Evolutionary conservation across 2,888 invertebrate species (phyloP).

Genomic region (Tetranychus piercei): DNA sequence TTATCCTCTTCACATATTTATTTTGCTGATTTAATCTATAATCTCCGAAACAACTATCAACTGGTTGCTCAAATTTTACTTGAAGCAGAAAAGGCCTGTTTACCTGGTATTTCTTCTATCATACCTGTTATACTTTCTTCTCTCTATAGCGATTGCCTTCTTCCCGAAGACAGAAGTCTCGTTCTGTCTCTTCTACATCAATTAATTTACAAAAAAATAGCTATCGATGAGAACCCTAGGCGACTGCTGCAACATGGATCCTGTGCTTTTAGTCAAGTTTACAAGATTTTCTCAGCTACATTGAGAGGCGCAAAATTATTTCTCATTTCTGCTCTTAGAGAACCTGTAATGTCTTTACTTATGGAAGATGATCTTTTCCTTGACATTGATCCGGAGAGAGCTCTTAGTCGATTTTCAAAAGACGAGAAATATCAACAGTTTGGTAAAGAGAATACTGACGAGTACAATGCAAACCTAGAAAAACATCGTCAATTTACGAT

Average conservation of each 20-base stretch:
- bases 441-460: conserved; percentile 52
- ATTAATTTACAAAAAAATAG: conserved; percentile 50
- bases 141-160: conserved; percentile 51
- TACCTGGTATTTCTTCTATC: conserved; percentile 27
- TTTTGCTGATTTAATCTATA: conserved; percentile 50
- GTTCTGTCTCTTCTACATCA: conserved; percentile 46
- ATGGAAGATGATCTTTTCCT: conserved; percentile 77
- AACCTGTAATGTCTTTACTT: conserved; percentile 58
- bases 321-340: conserved; percentile 72
- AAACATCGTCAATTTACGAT: conserved; percentile 62
- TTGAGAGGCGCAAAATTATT: conserved; percentile 79
- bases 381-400: conserved; percentile 73
- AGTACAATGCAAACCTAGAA: conserved; percentile 51
- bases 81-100: conserved; percentile 44
- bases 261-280: conserved; percentile 67
- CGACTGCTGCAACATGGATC: conserved; percentile 61
- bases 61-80: conserved; percentile 50
- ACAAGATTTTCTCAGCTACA: conserved; percentile 69
- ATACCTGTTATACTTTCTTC: conserved; percentile 45
- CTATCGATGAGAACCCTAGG: conserved; percentile 31
- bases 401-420: conserved; percentile 37
- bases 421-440: conserved; percentile 49
- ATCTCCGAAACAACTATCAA: conserved; percentile 48
- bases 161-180: conserved; percentile 52
- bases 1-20: conserved; percentile 56